These are phyloP conservation scores for Thamnaconus septentrionalis DNA, from an alignment of 2,113 vertebrate species.

Conservation along the genomic window DNA sequence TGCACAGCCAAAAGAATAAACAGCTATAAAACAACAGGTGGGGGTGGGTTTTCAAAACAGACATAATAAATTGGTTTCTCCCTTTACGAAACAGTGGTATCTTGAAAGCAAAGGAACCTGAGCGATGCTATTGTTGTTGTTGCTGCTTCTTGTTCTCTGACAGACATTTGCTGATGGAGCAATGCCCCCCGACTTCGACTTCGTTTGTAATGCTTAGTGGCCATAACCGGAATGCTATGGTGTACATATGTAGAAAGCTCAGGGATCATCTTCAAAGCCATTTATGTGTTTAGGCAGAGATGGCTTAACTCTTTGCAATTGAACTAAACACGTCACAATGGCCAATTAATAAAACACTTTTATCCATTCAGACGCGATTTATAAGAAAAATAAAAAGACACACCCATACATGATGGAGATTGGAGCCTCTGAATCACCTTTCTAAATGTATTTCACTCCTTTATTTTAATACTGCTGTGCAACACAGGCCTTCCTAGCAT, in stretches of 20 bases:
- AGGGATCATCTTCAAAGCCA: slow-evolving; percentile 4
- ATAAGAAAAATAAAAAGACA: no score
- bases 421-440: no score
- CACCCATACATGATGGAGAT: no score
- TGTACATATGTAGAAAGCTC: slow-evolving; percentile 13
- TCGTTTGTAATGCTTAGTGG: slow-evolving; percentile 32
- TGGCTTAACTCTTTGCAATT: no score
- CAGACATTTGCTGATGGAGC: slow-evolving; percentile 43
- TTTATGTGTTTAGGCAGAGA: no score
- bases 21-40: slow-evolving; percentile 5
- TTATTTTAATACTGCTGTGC: no score
- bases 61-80: no score
- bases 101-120: not conserved
- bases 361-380: no score
- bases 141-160: not conserved
- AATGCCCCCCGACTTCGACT: slow-evolving; percentile 27
- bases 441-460: no score
- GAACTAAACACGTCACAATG: no score
- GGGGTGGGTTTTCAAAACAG: not conserved
- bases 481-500: no score
- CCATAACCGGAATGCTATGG: slow-evolving; percentile 28
- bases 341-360: no score
- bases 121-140: not conserved
- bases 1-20: not conserved
- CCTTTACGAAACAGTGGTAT: not conserved